A percentile compares a stretch with the other conserved stretches of the same genome.
phyloP scores from a whole-genome alignment of 92 coral and sea anemone genomes.

The Blastomussa wellsi region DNA sequence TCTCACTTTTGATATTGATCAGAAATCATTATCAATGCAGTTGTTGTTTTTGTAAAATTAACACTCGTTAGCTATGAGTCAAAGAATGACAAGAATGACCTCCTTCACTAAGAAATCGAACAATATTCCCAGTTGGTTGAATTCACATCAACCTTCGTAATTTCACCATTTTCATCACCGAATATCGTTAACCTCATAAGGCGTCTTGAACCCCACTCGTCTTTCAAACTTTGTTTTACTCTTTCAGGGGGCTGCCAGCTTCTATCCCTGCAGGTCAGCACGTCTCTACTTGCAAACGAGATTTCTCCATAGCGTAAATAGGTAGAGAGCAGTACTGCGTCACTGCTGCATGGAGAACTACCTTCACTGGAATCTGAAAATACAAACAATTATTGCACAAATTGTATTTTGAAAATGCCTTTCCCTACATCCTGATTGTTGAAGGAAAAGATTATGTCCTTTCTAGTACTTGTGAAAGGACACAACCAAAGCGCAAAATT shows the following conservation, averaged over 20 bases:
- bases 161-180: background rate
- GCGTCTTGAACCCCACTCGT: background rate
- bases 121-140: background rate
- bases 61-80: no score
- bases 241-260: background rate
- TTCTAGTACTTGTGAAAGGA: no score
- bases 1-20: no score
- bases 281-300: constrained; percentile 1
- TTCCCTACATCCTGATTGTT: no score
- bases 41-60: no score
- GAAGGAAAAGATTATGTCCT: no score
- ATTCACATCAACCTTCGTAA: background rate
- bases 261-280: background rate
- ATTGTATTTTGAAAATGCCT: no score
- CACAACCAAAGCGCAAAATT: no score
- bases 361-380: background rate
- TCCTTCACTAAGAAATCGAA: background rate
- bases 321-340: background rate
- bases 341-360: background rate
- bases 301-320: constrained; percentile 13
- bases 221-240: background rate
- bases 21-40: no score
- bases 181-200: background rate
- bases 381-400: background rate
- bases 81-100: background rate